phyloP scores from a whole-genome alignment of 2,113 vertebrate genomes.

The Gallinago paraguaiae region DNA sequence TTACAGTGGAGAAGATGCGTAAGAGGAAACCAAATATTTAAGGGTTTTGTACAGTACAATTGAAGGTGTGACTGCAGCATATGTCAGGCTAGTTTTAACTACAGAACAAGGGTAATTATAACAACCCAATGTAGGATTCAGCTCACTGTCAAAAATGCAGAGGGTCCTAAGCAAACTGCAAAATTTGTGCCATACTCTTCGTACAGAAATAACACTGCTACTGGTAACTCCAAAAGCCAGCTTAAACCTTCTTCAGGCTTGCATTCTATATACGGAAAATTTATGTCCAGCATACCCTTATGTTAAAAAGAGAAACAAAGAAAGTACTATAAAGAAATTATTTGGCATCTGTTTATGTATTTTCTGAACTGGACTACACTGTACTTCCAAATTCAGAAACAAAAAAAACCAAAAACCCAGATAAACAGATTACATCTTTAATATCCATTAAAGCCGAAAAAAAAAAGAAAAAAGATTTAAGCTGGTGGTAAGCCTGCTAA shows the following conservation, averaged over 20 bases:
- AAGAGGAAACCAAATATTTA: neutral
- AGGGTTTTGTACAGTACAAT: neutral
- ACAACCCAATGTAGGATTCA: neutral
- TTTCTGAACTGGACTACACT: neutral
- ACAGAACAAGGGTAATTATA: neutral
- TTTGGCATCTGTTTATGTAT: neutral
- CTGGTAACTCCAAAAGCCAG: neutral
- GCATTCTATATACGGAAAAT: neutral
- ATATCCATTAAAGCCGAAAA: neutral
- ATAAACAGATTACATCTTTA: neutral
- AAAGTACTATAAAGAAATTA: neutral
- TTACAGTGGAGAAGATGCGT: neutral
- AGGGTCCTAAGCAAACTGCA: neutral
- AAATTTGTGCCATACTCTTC: neutral
- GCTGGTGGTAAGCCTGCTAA: neutral
- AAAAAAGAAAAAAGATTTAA: neutral
- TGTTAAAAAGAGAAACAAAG: neutral
- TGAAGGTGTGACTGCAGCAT: neutral
- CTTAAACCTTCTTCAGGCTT: neutral
- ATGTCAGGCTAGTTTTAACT: neutral
- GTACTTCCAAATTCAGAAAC: neutral
- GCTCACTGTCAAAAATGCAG: neutral
- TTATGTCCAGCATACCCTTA: neutral
- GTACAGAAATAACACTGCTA: neutral
- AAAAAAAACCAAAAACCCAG: neutral